Evolutionary conservation across 2,113 vertebrate species (phyloP).

Genomic region (Brachypteracias leptosomus): DNA sequence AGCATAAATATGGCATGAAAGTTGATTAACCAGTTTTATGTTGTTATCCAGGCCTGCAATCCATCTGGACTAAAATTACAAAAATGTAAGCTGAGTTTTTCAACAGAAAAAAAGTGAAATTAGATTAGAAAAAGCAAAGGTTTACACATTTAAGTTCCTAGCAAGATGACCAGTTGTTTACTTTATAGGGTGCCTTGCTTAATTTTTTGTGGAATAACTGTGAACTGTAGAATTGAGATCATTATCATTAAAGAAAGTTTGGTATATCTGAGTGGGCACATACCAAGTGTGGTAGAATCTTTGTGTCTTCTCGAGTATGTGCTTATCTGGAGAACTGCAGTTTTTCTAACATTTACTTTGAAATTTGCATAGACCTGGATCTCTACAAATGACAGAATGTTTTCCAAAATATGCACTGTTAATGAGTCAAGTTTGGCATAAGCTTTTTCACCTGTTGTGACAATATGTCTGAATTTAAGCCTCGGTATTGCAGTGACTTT

Average conservation of each 20-base stretch:
- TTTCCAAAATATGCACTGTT: too few species aligned
- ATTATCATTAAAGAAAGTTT: not conserved
- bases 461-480: not conserved
- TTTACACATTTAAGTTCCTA: not conserved
- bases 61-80: slow-evolving; percentile 66
- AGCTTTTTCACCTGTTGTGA: not conserved
- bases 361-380: not conserved
- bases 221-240: not conserved
- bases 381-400: too few species aligned
- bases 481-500: not conserved
- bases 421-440: not conserved
- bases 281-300: not conserved
- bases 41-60: slow-evolving; percentile 68
- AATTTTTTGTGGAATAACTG: not conserved
- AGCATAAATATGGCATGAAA: slow-evolving; percentile 73
- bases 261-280: not conserved
- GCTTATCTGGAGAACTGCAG: not conserved
- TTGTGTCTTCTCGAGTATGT: not conserved
- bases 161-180: not conserved
- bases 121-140: not conserved
- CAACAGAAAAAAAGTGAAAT: not conserved
- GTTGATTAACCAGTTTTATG: slow-evolving; percentile 75
- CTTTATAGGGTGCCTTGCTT: not conserved
- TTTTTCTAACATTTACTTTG: not conserved
- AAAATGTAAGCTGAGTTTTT: slow-evolving; percentile 46